phyloP scores from a whole-genome alignment of 2,113 vertebrate genomes.

The Rousettus leschenaultii region DNA sequence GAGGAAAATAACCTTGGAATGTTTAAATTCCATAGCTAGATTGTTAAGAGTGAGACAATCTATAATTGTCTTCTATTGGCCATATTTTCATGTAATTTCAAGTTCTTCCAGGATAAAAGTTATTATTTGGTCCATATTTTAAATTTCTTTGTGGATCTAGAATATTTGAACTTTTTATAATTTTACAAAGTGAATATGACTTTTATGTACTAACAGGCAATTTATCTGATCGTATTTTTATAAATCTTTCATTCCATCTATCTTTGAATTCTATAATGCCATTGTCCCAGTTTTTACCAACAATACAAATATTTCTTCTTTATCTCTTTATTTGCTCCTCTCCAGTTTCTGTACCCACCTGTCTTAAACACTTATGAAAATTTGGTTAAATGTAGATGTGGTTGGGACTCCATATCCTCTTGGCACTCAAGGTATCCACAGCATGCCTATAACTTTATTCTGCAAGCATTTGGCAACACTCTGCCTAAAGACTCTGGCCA shows the following conservation, averaged over 20 bases:
- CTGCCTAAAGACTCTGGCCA: neutral
- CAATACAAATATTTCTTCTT: neutral
- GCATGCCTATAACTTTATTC: neutral
- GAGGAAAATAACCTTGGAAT: neutral
- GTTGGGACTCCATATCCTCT: neutral
- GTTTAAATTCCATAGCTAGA: neutral
- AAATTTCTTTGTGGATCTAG: neutral
- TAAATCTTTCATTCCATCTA: neutral
- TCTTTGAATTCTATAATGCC: neutral
- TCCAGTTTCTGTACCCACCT: neutral
- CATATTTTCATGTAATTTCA: neutral
- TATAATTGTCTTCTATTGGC: neutral
- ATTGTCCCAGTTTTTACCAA: neutral
- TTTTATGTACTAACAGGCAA: neutral
- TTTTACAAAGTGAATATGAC: neutral
- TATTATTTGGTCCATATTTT: neutral
- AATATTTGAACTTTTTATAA: neutral
- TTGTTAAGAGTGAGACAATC: neutral
- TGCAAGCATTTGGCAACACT: neutral
- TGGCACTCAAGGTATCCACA: neutral
- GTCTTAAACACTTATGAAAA: neutral
- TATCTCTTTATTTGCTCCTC: neutral
- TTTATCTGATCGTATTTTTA: neutral
- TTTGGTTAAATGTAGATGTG: neutral
- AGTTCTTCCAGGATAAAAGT: neutral